Evolutionary conservation across 2,888 invertebrate genomes (phyloP).

Genomic region (Darwinula stevensoni): DNA sequence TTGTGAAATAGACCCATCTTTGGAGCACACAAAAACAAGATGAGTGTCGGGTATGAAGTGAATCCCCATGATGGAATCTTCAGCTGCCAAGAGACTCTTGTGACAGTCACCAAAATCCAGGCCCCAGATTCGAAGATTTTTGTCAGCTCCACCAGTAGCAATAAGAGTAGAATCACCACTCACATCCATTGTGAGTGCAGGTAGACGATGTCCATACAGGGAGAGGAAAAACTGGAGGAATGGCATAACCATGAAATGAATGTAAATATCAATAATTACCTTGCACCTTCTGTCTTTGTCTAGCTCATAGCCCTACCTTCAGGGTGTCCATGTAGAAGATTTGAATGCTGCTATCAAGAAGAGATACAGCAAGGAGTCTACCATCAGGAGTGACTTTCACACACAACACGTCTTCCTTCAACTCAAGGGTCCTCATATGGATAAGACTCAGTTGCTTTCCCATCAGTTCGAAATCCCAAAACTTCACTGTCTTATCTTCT

Average conservation of each 20-base stretch:
- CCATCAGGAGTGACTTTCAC: constrained; percentile 54
- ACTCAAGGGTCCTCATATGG: constrained; percentile 47
- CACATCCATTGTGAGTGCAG: constrained; percentile 74
- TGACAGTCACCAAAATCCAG: constrained; percentile 80
- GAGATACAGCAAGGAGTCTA: constrained; percentile 57
- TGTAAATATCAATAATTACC: neutral
- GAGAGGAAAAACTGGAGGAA: constrained; percentile 51
- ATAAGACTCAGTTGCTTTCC: constrained; percentile 38
- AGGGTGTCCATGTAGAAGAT: constrained; percentile 79
- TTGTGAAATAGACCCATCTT: constrained; percentile 76
- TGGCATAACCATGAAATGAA: neutral
- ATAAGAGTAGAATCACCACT: constrained; percentile 59
- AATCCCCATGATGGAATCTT: constrained; percentile 66
- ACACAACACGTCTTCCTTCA: constrained; percentile 61
- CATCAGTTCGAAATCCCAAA: constrained; percentile 75
- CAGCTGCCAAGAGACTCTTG: constrained; percentile 77
- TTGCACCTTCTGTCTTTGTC: neutral
- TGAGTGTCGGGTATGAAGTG: constrained; percentile 73
- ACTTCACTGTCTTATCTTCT: constrained; percentile 61
- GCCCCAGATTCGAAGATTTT: constrained; percentile 92
- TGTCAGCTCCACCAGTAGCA: constrained; percentile 78
- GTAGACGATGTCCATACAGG: constrained; percentile 83
- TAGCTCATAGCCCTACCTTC: too few relatives aligned
- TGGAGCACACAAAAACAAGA: constrained; percentile 70
- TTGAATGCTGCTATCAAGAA: constrained; percentile 77